Evolutionary conservation across 1,140 invertebrate species (phyloP).

Genomic region (Grapholita molesta): DNA sequence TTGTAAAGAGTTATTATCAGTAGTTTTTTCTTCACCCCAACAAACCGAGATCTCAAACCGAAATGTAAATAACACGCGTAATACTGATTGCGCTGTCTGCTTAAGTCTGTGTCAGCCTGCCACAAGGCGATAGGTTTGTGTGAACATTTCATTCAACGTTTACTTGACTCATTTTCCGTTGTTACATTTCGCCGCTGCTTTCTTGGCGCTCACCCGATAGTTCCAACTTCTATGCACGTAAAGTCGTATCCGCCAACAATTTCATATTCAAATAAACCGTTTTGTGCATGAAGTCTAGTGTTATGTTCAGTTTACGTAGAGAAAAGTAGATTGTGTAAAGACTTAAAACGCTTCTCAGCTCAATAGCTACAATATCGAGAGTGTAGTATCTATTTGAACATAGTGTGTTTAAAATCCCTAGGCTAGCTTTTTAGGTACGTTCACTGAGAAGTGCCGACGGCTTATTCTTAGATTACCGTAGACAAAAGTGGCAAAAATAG

Average conservation of each 20-base stretch:
- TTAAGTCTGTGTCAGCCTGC: not conserved
- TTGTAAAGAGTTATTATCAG: not conserved
- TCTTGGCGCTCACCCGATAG: not conserved
- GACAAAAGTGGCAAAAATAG: no score
- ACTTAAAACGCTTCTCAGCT: not conserved
- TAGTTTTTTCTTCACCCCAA: not conserved
- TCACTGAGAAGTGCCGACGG: no score
- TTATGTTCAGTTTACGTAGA: not conserved
- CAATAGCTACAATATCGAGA: not conserved
- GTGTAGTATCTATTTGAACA: not conserved
- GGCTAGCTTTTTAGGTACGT: no score
- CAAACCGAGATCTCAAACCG: not conserved
- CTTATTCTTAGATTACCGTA: no score
- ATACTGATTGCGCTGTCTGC: not conserved
- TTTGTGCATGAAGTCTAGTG: not conserved
- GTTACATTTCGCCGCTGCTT: constrained; percentile 13
- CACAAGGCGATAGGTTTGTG: constrained; percentile 15
- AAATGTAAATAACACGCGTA: not conserved
- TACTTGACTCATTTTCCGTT: constrained; percentile 12
- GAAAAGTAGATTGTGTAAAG: not conserved
- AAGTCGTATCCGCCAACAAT: not conserved
- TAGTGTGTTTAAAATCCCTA: not conserved
- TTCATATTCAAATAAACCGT: not conserved
- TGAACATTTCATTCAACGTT: constrained; percentile 7
- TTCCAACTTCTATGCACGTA: not conserved